Percentiles rank a stretch among this genome's conserved stretches.
These are phyloP conservation scores for Piaya cayana DNA, from an alignment of 2,113 vertebrate species.

Conservation along the genomic window DNA sequence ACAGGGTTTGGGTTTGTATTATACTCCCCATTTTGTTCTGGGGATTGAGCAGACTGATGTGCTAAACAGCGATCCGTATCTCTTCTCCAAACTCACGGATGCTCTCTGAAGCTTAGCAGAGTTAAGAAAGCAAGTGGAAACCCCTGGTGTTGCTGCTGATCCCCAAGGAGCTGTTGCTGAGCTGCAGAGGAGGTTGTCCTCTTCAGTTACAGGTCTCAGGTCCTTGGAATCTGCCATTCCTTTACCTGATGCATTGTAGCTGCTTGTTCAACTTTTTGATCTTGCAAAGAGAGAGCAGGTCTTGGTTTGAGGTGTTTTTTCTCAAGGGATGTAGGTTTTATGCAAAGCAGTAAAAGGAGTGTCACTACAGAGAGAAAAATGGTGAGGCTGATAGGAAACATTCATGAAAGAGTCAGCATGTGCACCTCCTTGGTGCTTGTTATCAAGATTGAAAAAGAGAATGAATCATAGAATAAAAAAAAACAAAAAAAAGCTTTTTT, in stretches of 20 bases:
- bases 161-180: fast-evolving
- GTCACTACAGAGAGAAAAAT: not conserved
- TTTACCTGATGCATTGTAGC: fast-evolving
- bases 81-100: not conserved
- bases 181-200: not conserved
- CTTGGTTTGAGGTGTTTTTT: not conserved
- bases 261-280: not conserved
- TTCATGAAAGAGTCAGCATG: not conserved
- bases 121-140: fast-evolving
- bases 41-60: fast-evolving
- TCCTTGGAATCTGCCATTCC: not conserved
- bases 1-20: fast-evolving
- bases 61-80: no score
- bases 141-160: fast-evolving
- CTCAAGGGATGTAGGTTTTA: fast-evolving
- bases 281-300: not conserved
- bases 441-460: not conserved
- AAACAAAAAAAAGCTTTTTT: not conserved
- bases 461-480: not conserved
- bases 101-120: fast-evolving
- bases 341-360: not conserved
- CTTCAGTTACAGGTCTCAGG: fast-evolving
- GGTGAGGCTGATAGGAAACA: not conserved
- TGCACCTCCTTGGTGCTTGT: not conserved
- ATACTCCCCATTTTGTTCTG: fast-evolving